Evolutionary conservation across 2,797 vertebrate species (phyloP), one percentile per base, ranked within the genome.

Genomic region (Argyrosomus regius): DNA sequence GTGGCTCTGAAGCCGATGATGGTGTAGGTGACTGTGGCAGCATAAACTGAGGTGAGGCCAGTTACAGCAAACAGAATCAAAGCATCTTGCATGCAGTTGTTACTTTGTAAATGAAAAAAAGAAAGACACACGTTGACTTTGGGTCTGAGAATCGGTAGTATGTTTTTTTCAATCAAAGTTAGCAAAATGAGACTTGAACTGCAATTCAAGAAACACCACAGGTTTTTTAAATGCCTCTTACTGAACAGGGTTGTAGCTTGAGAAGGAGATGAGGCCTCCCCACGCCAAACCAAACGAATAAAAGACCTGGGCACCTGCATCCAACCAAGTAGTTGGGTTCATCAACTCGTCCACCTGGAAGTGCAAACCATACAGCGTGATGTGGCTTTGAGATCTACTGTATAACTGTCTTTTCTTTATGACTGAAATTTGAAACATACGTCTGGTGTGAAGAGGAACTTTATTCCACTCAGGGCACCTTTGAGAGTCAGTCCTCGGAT

Each of bases 221-320:
- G 16, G 10, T 6, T 3, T 59, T 64, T 12, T 24, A 14, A 28
- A n/a, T 60, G 14, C 0, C 1, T 93, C 97, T 97, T 95, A 99
- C 98, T 98, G 98, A 69, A 99, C 70, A 4, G 98, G 95, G 88
- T 99, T 99, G 93, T 99, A 99, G 93, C 98, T 99, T 88, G 98
- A 99, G 93, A 99, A 99, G n/a, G 98, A 98, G 89, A 99, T 99
- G 77, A 99, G 97, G 16, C 97, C 97, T 52, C 98, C 98, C 54
- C 97, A 99, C 4, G 96, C 98, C 85, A 99, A 84, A 3, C 97
- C 96, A 87, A 99, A 99, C 14, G 98, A 96, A 62, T 96, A 99
- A 88, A 99, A 98, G 49, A 99, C 98, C 81, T 99, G 98, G 1
- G 98, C 96, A 2, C 98, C 98, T 0, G 98, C 98, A 1, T 99